A percentile compares a stretch with the other conserved stretches of the same genome.
Evolutionary conservation across 2,888 invertebrate species (phyloP).

Genomic region (Abrostola tripartita): DNA sequence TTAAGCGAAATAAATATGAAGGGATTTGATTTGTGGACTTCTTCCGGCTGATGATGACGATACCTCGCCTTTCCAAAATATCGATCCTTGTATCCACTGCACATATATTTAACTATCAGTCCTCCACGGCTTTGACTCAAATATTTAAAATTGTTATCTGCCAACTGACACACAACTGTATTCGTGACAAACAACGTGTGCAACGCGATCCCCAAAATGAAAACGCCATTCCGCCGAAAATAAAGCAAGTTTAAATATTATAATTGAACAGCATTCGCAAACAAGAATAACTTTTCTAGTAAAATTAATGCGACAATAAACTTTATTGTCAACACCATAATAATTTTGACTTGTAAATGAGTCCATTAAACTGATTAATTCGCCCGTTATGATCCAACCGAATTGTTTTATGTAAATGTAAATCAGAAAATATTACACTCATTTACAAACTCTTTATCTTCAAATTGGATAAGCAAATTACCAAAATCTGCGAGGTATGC

Average conservation of each 20-base stretch:
- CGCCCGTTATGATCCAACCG: slow-evolving; percentile 43
- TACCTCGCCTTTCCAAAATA: background rate
- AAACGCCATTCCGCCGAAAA: slow-evolving; percentile 19
- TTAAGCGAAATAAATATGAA: too few species aligned
- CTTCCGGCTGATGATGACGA: too few species aligned
- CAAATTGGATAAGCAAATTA: slow-evolving; percentile 16
- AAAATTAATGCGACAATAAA: slow-evolving; percentile 55
- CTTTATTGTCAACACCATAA: slow-evolving; percentile 57
- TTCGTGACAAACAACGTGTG: background rate
- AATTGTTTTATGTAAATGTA: slow-evolving; percentile 57
- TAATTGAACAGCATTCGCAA: slow-evolving; percentile 41
- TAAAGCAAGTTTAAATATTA: slow-evolving; percentile 35
- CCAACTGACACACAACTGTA: background rate
- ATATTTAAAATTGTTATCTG: background rate
- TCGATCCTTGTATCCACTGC: background rate
- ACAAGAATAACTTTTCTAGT: slow-evolving; percentile 50
- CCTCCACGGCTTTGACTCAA: background rate
- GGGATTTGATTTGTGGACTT: too few species aligned
- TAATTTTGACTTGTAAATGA: slow-evolving; percentile 60
- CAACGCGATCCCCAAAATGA: slow-evolving; percentile 8
- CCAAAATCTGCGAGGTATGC: too few species aligned
- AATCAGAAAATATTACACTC: slow-evolving; percentile 44
- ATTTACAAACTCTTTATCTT: slow-evolving; percentile 46
- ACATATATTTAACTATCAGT: background rate
- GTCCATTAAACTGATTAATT: slow-evolving; percentile 55